Conservation (phyloP, 1,140 invertebrate genomes). For the Tetramorium parvispinum region DNA sequence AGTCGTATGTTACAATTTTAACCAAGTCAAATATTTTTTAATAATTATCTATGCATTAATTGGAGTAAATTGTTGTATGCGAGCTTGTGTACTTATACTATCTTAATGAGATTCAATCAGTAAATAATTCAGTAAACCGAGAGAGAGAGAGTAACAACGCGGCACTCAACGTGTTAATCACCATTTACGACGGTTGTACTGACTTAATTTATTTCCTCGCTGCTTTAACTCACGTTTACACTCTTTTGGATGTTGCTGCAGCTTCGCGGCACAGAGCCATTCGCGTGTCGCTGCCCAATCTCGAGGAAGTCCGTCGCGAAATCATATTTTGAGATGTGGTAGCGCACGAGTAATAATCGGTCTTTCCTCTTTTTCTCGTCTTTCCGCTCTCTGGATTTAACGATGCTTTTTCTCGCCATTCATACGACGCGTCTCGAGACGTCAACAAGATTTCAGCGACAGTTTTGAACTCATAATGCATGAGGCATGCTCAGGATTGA, state of each 20-base stretch:
- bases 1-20: neutral
- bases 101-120: neutral
- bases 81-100: neutral
- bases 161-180: constrained; percentile 41
- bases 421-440: constrained; percentile 31
- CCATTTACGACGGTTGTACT: neutral
- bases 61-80: neutral
- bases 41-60: neutral
- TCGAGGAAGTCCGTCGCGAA: neutral
- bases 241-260: neutral
- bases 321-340: neutral
- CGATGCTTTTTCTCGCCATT: constrained; percentile 48
- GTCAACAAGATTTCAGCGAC: constrained; percentile 54
- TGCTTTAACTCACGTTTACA: neutral
- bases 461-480: constrained; percentile 40
- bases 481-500: constrained; percentile 36
- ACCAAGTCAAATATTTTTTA: neutral
- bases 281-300: constrained; percentile 23
- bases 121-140: neutral
- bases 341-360: neutral
- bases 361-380: constrained; percentile 9
- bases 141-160: neutral
- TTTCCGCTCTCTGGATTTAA: constrained; percentile 23
- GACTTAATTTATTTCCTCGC: constrained; percentile 21
- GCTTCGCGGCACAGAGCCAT: neutral